Conservation (phyloP, 2,888 invertebrate species). For the Callyntrura guangdongensis region DNA sequence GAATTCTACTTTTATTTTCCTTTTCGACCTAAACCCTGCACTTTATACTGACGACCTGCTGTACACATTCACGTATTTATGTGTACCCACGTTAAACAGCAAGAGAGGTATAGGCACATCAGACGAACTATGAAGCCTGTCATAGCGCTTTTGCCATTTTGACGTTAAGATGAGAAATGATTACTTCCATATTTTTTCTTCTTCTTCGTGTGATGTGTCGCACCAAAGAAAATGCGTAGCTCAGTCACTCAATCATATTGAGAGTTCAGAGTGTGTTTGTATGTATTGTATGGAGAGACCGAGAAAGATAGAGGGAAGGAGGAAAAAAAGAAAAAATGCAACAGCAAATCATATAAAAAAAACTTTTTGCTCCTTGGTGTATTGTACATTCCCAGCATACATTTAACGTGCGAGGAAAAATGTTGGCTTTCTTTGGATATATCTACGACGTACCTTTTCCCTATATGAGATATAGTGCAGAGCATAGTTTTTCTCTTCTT, state of each 20-base stretch:
- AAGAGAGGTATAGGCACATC: neutral
- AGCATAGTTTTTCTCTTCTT: neutral
- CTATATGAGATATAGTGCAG: neutral
- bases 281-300: no score
- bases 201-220: constrained; percentile 41
- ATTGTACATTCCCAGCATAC: constrained; percentile 1
- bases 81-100: neutral
- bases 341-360: constrained; percentile 50
- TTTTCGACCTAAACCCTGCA: constrained; percentile 18
- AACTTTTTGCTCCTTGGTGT: neutral
- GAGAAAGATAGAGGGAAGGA: neutral
- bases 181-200: constrained; percentile 67
- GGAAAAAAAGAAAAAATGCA: neutral
- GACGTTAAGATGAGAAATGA: constrained; percentile 79
- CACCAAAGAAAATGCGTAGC: constrained; percentile 48
- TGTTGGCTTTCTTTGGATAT: neutral
- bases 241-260: constrained; percentile 58
- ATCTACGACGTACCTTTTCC: no score
- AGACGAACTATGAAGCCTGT: constrained; percentile 63
- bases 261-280: neutral
- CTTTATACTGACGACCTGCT: constrained; percentile 35
- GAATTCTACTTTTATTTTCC: constrained; percentile 43
- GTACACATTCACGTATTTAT: neutral
- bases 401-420: neutral
- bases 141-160: constrained; percentile 70